Evolutionary conservation across 2,797 vertebrate species (phyloP).

Genomic region (Sebastes kiyomatsui): DNA sequence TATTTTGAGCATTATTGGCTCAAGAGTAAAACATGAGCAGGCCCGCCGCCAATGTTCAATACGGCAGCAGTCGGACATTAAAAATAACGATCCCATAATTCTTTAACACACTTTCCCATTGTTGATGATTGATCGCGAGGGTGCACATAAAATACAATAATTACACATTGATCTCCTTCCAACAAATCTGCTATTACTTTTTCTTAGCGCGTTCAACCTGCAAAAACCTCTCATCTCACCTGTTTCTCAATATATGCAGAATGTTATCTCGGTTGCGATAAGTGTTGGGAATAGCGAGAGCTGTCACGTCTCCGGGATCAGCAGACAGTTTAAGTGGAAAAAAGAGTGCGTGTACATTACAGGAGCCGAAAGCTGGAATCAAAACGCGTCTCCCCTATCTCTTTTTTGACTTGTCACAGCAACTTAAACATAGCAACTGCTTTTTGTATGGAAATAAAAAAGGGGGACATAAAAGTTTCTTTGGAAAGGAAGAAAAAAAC

Average conservation of each 20-base stretch:
- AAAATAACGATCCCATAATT: constrained; percentile 46
- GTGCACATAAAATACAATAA: constrained; percentile 40
- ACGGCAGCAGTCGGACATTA: constrained; percentile 28
- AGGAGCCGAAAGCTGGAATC: constrained; percentile 30
- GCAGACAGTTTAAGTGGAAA: constrained; percentile 25
- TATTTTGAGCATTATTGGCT: background rate
- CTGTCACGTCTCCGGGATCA: constrained; percentile 27
- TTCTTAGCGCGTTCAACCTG: background rate
- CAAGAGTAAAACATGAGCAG: background rate
- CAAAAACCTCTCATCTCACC: background rate
- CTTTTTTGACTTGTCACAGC: constrained; percentile 13
- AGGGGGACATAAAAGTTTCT: background rate
- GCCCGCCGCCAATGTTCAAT: constrained; percentile 24
- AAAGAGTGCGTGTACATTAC: constrained; percentile 1
- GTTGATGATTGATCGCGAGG: constrained; percentile 39
- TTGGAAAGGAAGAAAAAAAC: background rate
- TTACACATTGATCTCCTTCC: constrained; percentile 42
- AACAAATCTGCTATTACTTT: background rate
- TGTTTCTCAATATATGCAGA: background rate
- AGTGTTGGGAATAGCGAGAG: constrained; percentile 3
- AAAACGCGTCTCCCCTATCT: constrained; percentile 1
- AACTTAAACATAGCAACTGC: background rate
- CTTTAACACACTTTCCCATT: constrained; percentile 30
- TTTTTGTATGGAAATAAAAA: constrained; percentile 9
- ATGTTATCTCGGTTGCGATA: constrained; percentile 9